Conservation (phyloP, 1,140 invertebrate genomes). For the Orchesella cincta region DNA sequence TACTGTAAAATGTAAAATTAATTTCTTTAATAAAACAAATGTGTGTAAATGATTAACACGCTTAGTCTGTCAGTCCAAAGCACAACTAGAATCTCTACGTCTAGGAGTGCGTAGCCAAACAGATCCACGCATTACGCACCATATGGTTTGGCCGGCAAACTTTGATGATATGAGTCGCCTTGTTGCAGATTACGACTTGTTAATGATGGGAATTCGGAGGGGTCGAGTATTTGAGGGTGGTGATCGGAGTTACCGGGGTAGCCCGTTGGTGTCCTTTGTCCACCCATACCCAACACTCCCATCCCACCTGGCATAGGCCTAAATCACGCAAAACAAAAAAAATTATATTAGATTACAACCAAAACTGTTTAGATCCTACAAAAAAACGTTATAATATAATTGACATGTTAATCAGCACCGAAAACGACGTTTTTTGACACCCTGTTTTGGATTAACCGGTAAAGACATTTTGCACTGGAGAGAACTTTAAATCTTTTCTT, state of each 20-base stretch:
- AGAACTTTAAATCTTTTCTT: no score
- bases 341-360: slow-evolving; percentile 58
- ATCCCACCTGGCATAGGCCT: slow-evolving; percentile 41
- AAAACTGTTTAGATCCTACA: no score
- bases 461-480: no score
- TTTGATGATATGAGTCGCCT: slow-evolving; percentile 73
- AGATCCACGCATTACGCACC: slow-evolving; percentile 59
- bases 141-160: slow-evolving; percentile 83
- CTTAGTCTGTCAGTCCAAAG: slow-evolving; percentile 14
- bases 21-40: slow-evolving; percentile 29
- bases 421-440: no score
- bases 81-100: slow-evolving; percentile 11
- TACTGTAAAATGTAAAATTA: slow-evolving; percentile 62
- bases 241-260: slow-evolving; percentile 56
- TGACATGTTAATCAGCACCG: no score
- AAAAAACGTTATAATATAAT: no score
- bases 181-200: slow-evolving; percentile 70
- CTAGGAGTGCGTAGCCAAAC: neutral
- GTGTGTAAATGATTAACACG: slow-evolving; percentile 23
- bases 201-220: slow-evolving; percentile 86
- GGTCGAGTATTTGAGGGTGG: slow-evolving; percentile 75
- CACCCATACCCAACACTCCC: slow-evolving; percentile 44
- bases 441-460: no score
- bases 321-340: slow-evolving; percentile 65
- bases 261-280: slow-evolving; percentile 66